These are phyloP conservation scores for Megalops cyprinoides DNA, from an alignment of 2,797 vertebrate species.

Conservation along the genomic window DNA sequence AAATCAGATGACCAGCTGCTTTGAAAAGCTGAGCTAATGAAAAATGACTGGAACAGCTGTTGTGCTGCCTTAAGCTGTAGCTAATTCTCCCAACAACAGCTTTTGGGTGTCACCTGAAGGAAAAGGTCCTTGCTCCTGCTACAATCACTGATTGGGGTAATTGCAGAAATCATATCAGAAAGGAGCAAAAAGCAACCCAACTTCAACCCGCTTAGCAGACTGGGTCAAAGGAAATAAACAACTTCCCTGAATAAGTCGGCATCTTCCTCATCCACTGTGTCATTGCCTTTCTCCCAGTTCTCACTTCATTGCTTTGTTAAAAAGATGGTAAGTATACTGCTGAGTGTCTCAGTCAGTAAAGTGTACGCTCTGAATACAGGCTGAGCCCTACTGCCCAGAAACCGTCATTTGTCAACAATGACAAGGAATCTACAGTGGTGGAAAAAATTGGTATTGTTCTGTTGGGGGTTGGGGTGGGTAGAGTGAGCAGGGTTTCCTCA, in stretches of 20 bases:
- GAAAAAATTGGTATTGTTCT: too few species aligned
- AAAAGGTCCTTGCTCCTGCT: conserved; percentile 70
- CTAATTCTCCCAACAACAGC: conserved; percentile 52
- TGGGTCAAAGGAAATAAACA: conserved; percentile 84
- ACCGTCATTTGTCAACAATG: too few species aligned
- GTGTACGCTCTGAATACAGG: too few species aligned
- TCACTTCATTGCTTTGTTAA: conserved; percentile 56
- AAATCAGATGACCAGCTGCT: conserved; percentile 23
- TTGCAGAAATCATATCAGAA: conserved; percentile 74
- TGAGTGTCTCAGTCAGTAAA: too few species aligned
- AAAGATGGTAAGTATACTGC: too few species aligned
- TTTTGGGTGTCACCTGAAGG: conserved; percentile 72
- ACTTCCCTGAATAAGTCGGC: conserved; percentile 70
- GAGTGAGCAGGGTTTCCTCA: too few species aligned
- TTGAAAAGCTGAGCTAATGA: conserved; percentile 34
- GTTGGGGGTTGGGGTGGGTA: too few species aligned
- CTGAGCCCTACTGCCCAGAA: too few species aligned
- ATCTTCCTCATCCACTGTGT: conserved; percentile 72
- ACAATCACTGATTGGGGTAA: conserved; percentile 80
- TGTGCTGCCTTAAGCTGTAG: conserved; percentile 28
- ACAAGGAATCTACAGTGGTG: too few species aligned
- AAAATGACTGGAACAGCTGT: conserved; percentile 61
- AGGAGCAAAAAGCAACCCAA: conserved; percentile 77
- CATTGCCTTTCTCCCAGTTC: conserved; percentile 65
- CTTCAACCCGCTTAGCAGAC: conserved; percentile 83